Conservation (phyloP, 2,113 vertebrate species). For the Dipodomys stephensi region DNA sequence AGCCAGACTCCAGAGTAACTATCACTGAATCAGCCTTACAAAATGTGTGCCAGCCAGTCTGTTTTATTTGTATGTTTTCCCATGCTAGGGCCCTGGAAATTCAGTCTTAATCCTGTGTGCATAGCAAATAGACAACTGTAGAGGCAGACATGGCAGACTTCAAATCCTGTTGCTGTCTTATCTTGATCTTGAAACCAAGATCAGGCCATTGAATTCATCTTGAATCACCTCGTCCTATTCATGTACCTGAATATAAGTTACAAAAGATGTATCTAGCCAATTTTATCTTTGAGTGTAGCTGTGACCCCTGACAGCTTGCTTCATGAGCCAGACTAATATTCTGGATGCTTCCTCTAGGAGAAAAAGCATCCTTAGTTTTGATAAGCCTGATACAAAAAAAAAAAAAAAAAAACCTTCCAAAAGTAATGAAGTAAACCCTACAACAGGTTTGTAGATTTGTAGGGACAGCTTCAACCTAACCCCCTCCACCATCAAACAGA, state of each 20-base stretch:
- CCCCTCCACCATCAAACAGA: background rate
- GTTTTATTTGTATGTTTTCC: conserved; percentile 10
- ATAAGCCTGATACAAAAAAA: background rate
- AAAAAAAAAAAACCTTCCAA: background rate
- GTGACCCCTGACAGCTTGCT: background rate
- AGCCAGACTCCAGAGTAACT: conserved; percentile 13
- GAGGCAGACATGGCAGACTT: background rate
- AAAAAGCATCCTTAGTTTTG: background rate
- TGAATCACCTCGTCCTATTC: background rate
- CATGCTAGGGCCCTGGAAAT: background rate
- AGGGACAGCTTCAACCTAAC: background rate
- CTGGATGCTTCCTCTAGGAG: background rate
- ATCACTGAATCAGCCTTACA: background rate
- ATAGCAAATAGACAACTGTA: background rate
- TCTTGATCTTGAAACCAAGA: conserved; percentile 21
- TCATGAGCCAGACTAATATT: background rate
- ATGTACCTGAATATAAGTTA: background rate
- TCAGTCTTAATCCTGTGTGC: background rate
- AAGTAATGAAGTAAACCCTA: conserved; percentile 49
- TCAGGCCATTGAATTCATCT: no score
- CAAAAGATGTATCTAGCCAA: background rate
- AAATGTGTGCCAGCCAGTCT: background rate
- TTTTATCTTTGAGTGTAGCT: conserved; percentile 26
- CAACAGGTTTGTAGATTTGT: background rate
- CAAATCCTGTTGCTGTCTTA: background rate